These are phyloP conservation scores for Ophthalmolycus amberensis DNA, from an alignment of 2,113 vertebrate species.

Conservation along the genomic window DNA sequence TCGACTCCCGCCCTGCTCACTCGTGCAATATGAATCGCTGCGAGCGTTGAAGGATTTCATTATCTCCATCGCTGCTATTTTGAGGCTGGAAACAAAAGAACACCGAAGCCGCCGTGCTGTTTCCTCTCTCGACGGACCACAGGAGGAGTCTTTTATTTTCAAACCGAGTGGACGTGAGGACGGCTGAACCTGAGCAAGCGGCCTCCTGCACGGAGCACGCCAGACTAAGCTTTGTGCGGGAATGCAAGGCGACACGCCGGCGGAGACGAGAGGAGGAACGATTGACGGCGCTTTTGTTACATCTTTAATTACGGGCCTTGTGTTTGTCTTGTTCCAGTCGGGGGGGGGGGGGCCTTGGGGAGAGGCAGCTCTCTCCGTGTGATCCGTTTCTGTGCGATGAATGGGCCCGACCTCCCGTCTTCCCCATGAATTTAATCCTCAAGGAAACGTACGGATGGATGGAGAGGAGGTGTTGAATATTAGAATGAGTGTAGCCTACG, in stretches of 20 bases:
- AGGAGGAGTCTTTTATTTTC: background rate
- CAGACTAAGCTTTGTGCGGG: constrained; percentile 38
- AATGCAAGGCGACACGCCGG: constrained; percentile 22
- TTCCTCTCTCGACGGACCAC: background rate
- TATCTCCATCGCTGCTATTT: constrained; percentile 42
- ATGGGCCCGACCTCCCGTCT: constrained; percentile 38
- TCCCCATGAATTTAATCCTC: background rate
- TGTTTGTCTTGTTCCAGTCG: constrained; percentile 64
- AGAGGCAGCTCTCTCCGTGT: constrained; percentile 26
- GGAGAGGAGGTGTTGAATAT: background rate
- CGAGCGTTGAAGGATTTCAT: constrained; percentile 44
- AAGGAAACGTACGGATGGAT: background rate
- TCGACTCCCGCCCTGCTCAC: constrained; percentile 49
- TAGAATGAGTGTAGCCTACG: background rate
- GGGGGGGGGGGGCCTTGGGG: constrained; percentile 22
- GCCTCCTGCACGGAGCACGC: constrained; percentile 8
- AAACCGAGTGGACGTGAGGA: constrained; percentile 36
- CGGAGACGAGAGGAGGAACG: constrained; percentile 48
- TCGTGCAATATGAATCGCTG: constrained; percentile 38
- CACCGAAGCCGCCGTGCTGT: background rate
- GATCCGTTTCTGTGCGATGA: constrained; percentile 51
- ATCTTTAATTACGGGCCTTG: constrained; percentile 73
- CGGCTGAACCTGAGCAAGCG: constrained; percentile 26
- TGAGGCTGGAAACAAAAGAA: constrained; percentile 49
- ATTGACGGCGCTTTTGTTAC: constrained; percentile 66